A percentile compares a stretch with the other conserved stretches of the same genome.
Conservation (phyloP, 2,888 invertebrate species). For the Catocala nupta region DNA sequence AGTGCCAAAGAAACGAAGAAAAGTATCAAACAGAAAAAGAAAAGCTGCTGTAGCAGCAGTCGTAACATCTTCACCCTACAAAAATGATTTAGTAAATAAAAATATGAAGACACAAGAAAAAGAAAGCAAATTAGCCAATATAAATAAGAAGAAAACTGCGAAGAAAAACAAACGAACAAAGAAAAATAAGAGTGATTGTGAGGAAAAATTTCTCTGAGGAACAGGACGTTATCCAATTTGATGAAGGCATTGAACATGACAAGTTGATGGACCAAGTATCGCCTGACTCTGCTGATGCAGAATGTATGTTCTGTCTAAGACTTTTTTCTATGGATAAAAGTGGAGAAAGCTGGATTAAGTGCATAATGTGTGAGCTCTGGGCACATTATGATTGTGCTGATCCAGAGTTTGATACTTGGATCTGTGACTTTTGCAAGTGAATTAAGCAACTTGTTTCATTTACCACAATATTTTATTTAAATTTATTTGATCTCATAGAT, state of each 20-base stretch:
- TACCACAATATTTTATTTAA: slow-evolving; percentile 27
- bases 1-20: too few relatives aligned
- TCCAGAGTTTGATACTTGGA: slow-evolving; percentile 18
- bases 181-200: neutral
- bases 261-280: slow-evolving; percentile 26
- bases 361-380: slow-evolving; percentile 20
- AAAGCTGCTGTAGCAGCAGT: too few relatives aligned
- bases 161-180: too few relatives aligned
- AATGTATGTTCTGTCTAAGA: slow-evolving; percentile 22
- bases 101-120: too few relatives aligned
- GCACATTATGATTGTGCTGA: slow-evolving; percentile 28
- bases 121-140: too few relatives aligned
- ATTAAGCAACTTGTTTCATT: slow-evolving; percentile 23
- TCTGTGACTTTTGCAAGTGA: slow-evolving; percentile 35
- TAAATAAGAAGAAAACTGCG: too few relatives aligned
- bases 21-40: too few relatives aligned
- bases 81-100: too few relatives aligned
- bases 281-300: slow-evolving; percentile 22
- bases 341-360: slow-evolving; percentile 18
- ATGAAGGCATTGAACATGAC: slow-evolving; percentile 16
- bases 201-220: slow-evolving; percentile 15
- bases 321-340: slow-evolving; percentile 27
- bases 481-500: slow-evolving; percentile 31
- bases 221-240: slow-evolving; percentile 28
- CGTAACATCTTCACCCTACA: too few relatives aligned